Evolutionary conservation across 2,888 invertebrate species (phyloP).

Genomic region (Tenthredo mesomela): DNA sequence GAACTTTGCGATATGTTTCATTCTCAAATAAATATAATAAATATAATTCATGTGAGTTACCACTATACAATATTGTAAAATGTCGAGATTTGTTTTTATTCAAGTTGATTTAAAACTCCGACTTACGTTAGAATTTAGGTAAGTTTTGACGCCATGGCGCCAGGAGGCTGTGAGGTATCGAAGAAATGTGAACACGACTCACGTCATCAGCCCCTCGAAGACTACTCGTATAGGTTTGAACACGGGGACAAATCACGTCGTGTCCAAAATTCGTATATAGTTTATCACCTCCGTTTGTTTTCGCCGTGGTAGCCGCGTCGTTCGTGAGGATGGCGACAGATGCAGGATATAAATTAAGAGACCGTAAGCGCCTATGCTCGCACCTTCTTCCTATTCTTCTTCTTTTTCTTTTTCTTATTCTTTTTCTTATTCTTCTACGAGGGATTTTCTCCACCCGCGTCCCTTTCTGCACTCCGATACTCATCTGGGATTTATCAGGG

Average conservation of each 20-base stretch:
- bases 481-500: conserved; percentile 41
- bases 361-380: conserved; percentile 16
- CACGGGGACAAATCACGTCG: conserved; percentile 27
- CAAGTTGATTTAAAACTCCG: neutral
- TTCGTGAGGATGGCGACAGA: conserved; percentile 45
- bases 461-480: neutral
- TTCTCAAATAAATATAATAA: neutral
- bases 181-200: conserved; percentile 13
- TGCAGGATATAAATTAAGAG: conserved; percentile 48
- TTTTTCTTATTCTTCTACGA: neutral
- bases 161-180: neutral
- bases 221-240: neutral
- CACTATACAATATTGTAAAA: neutral
- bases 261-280: conserved; percentile 31
- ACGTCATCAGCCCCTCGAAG: conserved; percentile 7
- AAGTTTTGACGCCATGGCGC: conserved; percentile 12
- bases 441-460: conserved; percentile 25
- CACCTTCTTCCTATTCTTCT: neutral
- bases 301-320: neutral
- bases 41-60: neutral
- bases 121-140: neutral
- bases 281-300: conserved; percentile 42
- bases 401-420: neutral
- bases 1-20: neutral
- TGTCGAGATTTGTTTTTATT: neutral